Percentiles rank a stretch among this genome's conserved stretches.
phyloP scores from a whole-genome alignment of 2,888 invertebrate genomes.

The Volucella inanis region DNA sequence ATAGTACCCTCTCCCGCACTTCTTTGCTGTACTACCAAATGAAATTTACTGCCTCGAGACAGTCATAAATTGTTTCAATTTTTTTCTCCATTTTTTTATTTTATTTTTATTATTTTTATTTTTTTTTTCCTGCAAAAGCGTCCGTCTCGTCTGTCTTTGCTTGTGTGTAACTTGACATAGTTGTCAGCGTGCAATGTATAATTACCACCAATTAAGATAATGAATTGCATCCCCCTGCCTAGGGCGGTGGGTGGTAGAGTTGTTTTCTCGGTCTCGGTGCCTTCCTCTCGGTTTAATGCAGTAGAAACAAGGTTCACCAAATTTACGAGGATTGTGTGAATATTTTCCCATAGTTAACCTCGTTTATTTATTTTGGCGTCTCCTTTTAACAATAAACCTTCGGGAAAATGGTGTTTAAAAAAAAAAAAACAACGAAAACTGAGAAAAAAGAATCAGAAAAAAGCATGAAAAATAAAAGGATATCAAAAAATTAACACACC shows the following conservation, averaged over 20 bases:
- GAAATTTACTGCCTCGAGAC: constrained; percentile 73
- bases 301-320: constrained; percentile 45
- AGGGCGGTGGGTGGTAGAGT: constrained; percentile 76
- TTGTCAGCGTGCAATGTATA: constrained; percentile 82
- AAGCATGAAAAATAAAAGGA: constrained; percentile 4
- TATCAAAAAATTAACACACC: constrained; percentile 66
- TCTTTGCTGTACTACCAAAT: constrained; percentile 33
- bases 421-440: background rate
- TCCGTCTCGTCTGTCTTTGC: constrained; percentile 30
- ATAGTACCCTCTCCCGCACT: constrained; percentile 6
- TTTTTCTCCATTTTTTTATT: constrained; percentile 32
- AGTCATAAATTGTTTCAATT: constrained; percentile 70
- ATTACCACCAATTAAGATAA: constrained; percentile 83
- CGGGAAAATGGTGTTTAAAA: background rate
- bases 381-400: constrained; percentile 66
- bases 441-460: constrained; percentile 6
- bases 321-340: constrained; percentile 70
- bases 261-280: constrained; percentile 34
- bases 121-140: constrained; percentile 9
- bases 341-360: constrained; percentile 66
- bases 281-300: constrained; percentile 60
- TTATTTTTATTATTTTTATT: constrained; percentile 22
- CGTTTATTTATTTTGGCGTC: constrained; percentile 73
- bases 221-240: constrained; percentile 79
- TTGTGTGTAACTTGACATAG: constrained; percentile 79